Evolutionary conservation across 2,113 vertebrate genomes (phyloP), one percentile per base, ranked within the genome.

Genomic region (Malurus alboscapulatus): DNA sequence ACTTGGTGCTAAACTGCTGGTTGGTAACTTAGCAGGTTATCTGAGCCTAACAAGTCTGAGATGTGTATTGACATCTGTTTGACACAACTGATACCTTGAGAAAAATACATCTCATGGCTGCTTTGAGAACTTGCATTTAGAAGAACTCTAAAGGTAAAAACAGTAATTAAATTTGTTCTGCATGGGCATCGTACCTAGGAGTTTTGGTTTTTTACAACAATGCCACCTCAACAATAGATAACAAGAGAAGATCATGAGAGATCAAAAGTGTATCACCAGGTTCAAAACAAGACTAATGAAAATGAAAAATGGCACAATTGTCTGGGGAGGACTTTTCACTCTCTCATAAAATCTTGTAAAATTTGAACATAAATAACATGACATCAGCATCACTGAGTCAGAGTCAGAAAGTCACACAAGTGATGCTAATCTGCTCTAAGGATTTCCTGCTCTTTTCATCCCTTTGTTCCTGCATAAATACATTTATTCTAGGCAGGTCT

Each of bases 181-280:
- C 3, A 1, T 48, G 20, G 13, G 29, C 27, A 58, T 50, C 0
- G 0, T 42, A 53, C 12, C 7, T 7, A 63, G 30, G 16, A 68
- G 9, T 36, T 84, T 75, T 74, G 34, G 24, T 68, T 87, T 58
- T 58, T 77, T 51, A 38, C 21, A 51, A 19, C 20, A 2, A 0
- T 26, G 36, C 16, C 30, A 50, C 24, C 22, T 84, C 29, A 77
- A 19, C 22, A 65, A 40, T 3, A 44, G 34, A 9, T 36, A 50
- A 81, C 20, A 72, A 82, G 11, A 88, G 57, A 86, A 65, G 75
- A 73, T 50, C 12, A 57, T 30, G 40, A 74, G 57, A 32, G 30
- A 72, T 20, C 4, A 17, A 87, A 94, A 79, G 17, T 17, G 3
- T 38, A 48, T n/a, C 65, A 57, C 8, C n/a, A 66, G 19, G n/a